These are phyloP conservation scores for Caenorhabditis brenneri DNA, from an alignment of 1,140 invertebrate species.

Conservation along the genomic window DNA sequence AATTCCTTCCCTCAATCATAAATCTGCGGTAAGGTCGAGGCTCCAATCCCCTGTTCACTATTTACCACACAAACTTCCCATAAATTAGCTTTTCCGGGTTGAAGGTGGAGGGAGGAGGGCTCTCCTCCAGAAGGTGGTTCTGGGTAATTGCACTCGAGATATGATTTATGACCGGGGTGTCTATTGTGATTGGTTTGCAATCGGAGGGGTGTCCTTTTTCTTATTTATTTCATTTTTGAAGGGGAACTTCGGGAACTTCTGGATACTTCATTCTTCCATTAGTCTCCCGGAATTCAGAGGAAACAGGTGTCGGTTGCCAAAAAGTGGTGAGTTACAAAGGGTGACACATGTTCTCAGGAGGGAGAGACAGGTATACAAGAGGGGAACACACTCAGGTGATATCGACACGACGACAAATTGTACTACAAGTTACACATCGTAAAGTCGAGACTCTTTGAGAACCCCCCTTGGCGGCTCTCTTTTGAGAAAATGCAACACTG, in stretches of 20 bases:
- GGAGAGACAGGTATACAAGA: background rate
- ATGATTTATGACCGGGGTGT: background rate
- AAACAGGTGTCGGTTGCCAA: background rate
- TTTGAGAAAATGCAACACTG: conserved; percentile 6
- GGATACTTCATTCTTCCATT: too few species aligned
- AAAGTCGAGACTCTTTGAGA: conserved; percentile 8
- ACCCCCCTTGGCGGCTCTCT: background rate
- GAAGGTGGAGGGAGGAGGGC: background rate
- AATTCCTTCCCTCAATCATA: conserved; percentile 4
- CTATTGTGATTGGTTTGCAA: background rate
- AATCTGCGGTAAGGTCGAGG: conserved; percentile 25
- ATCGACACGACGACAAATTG: background rate
- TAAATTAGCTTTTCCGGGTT: conserved; percentile 30
- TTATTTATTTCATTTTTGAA: too few species aligned
- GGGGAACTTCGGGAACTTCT: too few species aligned
- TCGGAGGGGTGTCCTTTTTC: too few species aligned
- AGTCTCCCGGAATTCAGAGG: too few species aligned
- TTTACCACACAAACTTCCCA: conserved; percentile 29
- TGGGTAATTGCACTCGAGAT: conserved; percentile 15
- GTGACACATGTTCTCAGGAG: background rate
- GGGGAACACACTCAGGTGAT: conserved; percentile 8
- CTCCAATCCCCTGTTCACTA: too few species aligned
- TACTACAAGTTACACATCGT: conserved; percentile 43
- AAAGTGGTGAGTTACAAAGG: background rate
- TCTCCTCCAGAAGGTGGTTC: conserved; percentile 17